Percentiles rank a stretch among this genome's conserved stretches.
Evolutionary conservation across 2,113 vertebrate species (phyloP).

Genomic region (Ochotona curzoniae): DNA sequence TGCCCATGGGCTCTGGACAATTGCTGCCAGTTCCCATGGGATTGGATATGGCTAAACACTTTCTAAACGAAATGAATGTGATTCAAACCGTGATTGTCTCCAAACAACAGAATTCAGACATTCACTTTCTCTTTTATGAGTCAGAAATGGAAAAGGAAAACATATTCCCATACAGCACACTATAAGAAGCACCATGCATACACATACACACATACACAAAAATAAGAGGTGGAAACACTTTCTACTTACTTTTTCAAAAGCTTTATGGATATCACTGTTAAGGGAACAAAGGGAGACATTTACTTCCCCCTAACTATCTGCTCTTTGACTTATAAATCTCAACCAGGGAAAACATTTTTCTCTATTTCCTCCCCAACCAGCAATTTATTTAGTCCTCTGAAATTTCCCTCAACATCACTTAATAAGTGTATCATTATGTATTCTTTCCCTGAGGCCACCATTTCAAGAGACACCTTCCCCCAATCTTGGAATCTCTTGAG

Average conservation of each 20-base stretch:
- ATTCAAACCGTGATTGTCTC: constrained; percentile 56
- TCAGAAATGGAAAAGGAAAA: constrained; percentile 49
- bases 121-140: constrained; percentile 38
- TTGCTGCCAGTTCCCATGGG: constrained; percentile 29
- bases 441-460: constrained; percentile 62
- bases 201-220: not conserved
- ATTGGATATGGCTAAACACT: not conserved
- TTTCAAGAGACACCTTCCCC: constrained; percentile 71
- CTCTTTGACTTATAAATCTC: constrained; percentile 72
- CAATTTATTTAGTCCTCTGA: constrained; percentile 63
- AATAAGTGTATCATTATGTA: constrained; percentile 71
- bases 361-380: constrained; percentile 36
- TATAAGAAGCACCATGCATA: not conserved
- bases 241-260: constrained; percentile 38
- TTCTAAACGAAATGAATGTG: constrained; percentile 50
- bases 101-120: constrained; percentile 49
- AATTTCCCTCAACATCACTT: constrained; percentile 64
- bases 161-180: not conserved
- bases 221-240: constrained; percentile 29
- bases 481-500: constrained; percentile 66
- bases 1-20: not conserved
- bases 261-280: not conserved
- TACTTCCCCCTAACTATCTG: constrained; percentile 46
- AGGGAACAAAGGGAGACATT: not conserved
- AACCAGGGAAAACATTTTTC: constrained; percentile 65